A percentile compares a stretch with the other conserved stretches of the same genome.
Conservation (phyloP, 2,113 vertebrate species). For the Elaphurus davidianus region DNA sequence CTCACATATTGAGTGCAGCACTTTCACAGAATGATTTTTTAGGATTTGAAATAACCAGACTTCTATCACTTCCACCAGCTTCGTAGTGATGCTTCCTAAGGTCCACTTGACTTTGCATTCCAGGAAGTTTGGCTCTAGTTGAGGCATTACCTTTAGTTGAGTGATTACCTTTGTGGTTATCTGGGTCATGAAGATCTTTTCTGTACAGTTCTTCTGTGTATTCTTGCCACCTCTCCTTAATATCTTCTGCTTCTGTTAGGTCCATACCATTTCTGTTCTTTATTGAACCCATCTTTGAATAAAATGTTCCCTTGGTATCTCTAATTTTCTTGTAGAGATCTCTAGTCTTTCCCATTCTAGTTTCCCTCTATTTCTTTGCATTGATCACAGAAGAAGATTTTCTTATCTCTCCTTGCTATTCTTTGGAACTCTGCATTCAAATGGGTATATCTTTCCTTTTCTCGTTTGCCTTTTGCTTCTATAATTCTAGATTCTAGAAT, state of each 20-base stretch:
- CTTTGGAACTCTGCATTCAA: background rate
- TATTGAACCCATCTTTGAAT: background rate
- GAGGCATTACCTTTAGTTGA: background rate
- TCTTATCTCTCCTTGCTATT: background rate
- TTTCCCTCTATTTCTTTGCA: background rate
- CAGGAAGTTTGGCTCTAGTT: background rate
- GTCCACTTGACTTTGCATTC: background rate
- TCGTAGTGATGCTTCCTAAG: background rate
- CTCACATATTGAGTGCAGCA: background rate
- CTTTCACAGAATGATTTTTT: background rate
- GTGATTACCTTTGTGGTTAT: background rate
- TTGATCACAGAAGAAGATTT: background rate
- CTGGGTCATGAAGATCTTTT: background rate
- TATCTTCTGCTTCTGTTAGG: background rate
- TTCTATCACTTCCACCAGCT: background rate
- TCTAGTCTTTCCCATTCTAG: background rate
- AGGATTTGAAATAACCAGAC: background rate
- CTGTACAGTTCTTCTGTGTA: background rate
- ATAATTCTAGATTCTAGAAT: background rate
- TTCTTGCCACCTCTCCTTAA: background rate
- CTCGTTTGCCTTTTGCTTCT: background rate
- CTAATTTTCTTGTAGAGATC: background rate
- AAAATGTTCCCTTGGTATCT: background rate
- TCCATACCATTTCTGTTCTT: background rate
- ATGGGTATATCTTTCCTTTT: background rate